phyloP scores from a whole-genome alignment of 2,113 vertebrate genomes.

The Peromyscus polionotus region DNA sequence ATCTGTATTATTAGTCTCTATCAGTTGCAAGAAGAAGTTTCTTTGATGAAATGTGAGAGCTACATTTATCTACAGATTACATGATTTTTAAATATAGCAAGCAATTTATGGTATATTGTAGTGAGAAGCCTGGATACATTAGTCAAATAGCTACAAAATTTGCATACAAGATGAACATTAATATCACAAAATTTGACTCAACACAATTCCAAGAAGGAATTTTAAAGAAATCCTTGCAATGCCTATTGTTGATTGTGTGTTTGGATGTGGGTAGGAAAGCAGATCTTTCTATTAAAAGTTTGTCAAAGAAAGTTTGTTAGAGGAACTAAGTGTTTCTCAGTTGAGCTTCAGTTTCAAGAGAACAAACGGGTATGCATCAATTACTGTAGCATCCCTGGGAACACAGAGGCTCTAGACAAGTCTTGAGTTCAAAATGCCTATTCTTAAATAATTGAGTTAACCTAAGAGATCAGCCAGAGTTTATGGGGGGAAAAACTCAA shows the following conservation, averaged over 20 bases:
- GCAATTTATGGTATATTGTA: not conserved
- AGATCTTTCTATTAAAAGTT: not conserved
- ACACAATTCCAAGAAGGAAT: not conserved
- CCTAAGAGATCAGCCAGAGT: not conserved
- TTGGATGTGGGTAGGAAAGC: not conserved
- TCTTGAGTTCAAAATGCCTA: not conserved
- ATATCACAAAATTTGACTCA: not conserved
- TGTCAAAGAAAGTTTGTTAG: conserved; percentile 18
- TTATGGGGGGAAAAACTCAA: not conserved
- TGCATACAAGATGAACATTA: conserved; percentile 10
- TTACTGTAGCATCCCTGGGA: not conserved
- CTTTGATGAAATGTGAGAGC: not conserved
- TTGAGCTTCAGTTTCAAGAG: conserved; percentile 34
- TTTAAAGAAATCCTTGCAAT: not conserved
- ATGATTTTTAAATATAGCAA: not conserved
- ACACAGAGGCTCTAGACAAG: not conserved
- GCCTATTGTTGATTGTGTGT: not conserved
- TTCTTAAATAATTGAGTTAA: conserved; percentile 7
- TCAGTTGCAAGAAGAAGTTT: not conserved
- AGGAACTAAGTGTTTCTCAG: not conserved
- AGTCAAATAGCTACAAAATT: conserved; percentile 3
- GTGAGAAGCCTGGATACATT: not conserved
- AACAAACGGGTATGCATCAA: not conserved
- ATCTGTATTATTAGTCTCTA: not conserved
- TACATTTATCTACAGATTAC: not conserved